Conservation (phyloP, 37 sponge, comb jelly and placozoan species). For the Hormiphora californensis region DNA sequence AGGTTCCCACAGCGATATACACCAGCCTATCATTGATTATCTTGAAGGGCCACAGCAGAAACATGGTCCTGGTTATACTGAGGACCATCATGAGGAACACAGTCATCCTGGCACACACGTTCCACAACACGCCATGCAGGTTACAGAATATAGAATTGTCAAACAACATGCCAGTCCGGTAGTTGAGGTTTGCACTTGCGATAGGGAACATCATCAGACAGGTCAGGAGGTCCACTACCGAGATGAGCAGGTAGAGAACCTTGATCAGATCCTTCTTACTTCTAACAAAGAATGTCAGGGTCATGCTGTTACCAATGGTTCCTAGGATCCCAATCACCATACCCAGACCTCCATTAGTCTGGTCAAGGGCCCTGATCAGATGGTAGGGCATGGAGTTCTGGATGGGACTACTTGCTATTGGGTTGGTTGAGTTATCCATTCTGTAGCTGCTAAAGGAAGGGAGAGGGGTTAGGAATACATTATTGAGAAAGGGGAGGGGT, state of each 20-base stretch:
- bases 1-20: background rate
- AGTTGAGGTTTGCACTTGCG: background rate
- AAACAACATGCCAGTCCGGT: background rate
- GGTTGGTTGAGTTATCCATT: no score
- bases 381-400: slow-evolving; percentile 12
- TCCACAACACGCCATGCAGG: slow-evolving; percentile 38
- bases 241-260: background rate
- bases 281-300: slow-evolving; percentile 14
- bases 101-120: slow-evolving; percentile 9
- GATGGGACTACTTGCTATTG: no score
- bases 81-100: slow-evolving; percentile 40
- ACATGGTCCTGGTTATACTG: slow-evolving; percentile 12
- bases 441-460: no score
- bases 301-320: background rate
- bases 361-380: background rate
- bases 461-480: no score
- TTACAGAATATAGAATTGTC: slow-evolving; percentile 14
- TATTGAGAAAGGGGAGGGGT: no score
- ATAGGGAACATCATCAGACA: slow-evolving; percentile 32
- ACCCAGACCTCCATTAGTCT: slow-evolving; percentile 4
- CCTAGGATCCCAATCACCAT: background rate
- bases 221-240: background rate
- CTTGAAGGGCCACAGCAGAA: background rate
- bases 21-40: background rate
- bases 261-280: slow-evolving; percentile 45